Base-by-base conservation (phyloP, 2,797 vertebrate species). In the Gastrophryne carolinensis region DNA sequence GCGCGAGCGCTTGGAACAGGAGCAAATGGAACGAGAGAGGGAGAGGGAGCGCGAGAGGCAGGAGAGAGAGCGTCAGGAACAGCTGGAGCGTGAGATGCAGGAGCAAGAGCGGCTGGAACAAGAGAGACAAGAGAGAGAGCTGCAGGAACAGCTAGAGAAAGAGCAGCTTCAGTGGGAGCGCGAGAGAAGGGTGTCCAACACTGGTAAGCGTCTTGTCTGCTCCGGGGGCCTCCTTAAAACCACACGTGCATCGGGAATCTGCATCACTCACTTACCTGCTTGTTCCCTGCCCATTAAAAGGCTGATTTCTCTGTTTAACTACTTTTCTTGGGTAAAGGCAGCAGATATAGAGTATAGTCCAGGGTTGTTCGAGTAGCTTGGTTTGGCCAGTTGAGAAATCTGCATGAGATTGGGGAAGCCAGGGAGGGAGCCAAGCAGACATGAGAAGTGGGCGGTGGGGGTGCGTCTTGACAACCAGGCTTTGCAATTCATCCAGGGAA, bases 111-210 rank as follows among this genome's bases (percentile, higher is more conserved):
- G 66, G 49, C 47, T 79, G 35, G 91, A 92, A 2, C 90, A 88
- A 52, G 94, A 95, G 77, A 84, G 88, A 21, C 88, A 90, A 68
- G 88, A 89, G 61, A 79, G 90, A 81, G 88, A 91, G 85, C 85
- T 92, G 13, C 89, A 83, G 34, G 94, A 95, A 49, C 89, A 90
- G 23, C 50, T 90, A 49, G 91, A 91, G 80, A 91, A 92, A 88
- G 96, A 98, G 73, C 95, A 95, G 81, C 83, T 93, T 86, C 95
- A 98, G 81, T 96, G 95, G 90, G 97, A 99, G 81, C 92, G 92
- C 85, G 96, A 96, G 79, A 92, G 95, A 82, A 94, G 96, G 83
- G 82, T 91, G 81, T 92, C 96, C 27, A 94, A 89, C 72, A 89
- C 95, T 2, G 97, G 97, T 99, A 91, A 98, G 96, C 19, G 2